These are phyloP conservation scores for Rhaphigaster nebulosa DNA, from an alignment of 2,888 invertebrate species.

Conservation along the genomic window DNA sequence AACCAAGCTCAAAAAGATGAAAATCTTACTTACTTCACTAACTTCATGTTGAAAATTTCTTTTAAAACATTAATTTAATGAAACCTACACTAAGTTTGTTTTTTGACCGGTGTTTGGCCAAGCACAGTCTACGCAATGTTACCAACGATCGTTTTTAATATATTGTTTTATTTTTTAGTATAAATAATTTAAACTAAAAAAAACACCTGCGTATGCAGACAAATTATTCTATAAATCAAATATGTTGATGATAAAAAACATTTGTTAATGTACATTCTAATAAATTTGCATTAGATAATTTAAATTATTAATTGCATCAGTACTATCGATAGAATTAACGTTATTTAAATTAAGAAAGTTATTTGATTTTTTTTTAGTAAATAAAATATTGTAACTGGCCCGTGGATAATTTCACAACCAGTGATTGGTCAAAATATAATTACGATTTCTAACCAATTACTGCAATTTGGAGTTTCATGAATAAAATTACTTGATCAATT, in stretches of 20 bases:
- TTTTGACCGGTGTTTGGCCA: constrained; percentile 27
- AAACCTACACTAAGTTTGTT: constrained; percentile 7
- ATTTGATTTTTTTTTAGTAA: no score
- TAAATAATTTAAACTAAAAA: neutral
- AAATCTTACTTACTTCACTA: constrained; percentile 63
- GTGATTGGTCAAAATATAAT: no score
- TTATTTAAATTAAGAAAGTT: no score
- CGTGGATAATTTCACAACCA: no score
- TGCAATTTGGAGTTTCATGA: no score
- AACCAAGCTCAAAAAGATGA: neutral
- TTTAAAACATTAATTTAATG: constrained; percentile 3
- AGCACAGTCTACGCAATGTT: constrained; percentile 20
- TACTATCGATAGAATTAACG: no score
- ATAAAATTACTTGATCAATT: no score
- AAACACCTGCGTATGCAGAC: neutral
- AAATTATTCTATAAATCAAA: neutral
- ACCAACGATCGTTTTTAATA: constrained; percentile 7
- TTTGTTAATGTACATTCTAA: neutral
- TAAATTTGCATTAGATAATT: neutral
- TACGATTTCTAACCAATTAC: no score
- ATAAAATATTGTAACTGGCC: no score
- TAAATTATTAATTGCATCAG: neutral
- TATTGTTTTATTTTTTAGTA: neutral
- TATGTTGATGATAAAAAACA: neutral
- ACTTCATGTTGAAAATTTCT: constrained; percentile 60